Evolutionary conservation across 1,140 invertebrate species (phyloP).

Genomic region (Philotrypesis tridentata): DNA sequence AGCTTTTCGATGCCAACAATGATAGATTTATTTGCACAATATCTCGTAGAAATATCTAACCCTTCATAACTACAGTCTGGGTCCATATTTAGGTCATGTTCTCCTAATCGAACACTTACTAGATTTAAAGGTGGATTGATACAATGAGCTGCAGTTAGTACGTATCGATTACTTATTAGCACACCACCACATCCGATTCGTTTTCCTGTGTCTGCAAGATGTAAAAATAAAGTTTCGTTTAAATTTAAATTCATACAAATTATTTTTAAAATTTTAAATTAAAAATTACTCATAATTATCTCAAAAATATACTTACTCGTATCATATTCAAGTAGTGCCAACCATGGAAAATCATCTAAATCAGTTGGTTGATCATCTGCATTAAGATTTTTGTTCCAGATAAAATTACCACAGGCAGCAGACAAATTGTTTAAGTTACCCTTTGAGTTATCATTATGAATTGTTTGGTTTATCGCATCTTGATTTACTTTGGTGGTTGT

Average conservation of each 20-base stretch:
- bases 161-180: slow-evolving; percentile 8
- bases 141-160: slow-evolving; percentile 16
- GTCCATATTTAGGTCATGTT: not conserved
- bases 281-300: too few relatives aligned
- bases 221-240: not conserved
- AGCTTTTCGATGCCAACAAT: not conserved
- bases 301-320: slow-evolving; percentile 1
- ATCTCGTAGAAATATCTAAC: not conserved
- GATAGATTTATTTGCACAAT: not conserved
- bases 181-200: slow-evolving; percentile 13
- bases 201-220: not conserved
- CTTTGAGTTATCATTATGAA: not conserved
- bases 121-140: not conserved
- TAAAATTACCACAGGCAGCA: not conserved
- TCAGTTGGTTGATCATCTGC: not conserved
- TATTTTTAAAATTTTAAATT: too few relatives aligned
- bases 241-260: not conserved
- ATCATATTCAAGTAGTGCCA: slow-evolving; percentile 18
- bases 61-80: not conserved
- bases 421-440: not conserved
- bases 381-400: slow-evolving; percentile 7
- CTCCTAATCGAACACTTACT: not conserved
- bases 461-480: not conserved
- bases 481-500: too few relatives aligned
- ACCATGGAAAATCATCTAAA: slow-evolving; percentile 11